Evolutionary conservation across 2,888 invertebrate genomes (phyloP).

Genomic region (Lycia hirtaria): DNA sequence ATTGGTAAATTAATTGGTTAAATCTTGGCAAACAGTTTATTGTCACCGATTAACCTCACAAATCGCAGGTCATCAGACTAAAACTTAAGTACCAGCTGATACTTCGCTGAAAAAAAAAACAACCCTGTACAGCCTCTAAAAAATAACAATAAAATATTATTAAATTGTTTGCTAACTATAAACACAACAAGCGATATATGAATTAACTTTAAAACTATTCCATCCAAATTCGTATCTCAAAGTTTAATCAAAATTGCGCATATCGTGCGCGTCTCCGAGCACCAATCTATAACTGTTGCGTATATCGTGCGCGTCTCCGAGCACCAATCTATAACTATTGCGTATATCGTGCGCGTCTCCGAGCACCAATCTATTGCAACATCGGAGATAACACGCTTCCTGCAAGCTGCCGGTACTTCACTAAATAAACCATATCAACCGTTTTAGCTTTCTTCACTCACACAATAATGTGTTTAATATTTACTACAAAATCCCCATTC

Average conservation of each 20-base stretch:
- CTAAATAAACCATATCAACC: slow-evolving; percentile 30
- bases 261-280: slow-evolving; percentile 17
- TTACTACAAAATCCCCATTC: neutral
- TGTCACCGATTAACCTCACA: too few species aligned
- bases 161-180: too few species aligned
- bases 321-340: slow-evolving; percentile 6
- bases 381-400: slow-evolving; percentile 14
- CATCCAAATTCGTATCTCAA: slow-evolving; percentile 11
- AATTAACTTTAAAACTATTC: slow-evolving; percentile 8
- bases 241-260: slow-evolving; percentile 15
- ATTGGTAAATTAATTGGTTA: too few species aligned
- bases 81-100: too few species aligned
- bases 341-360: slow-evolving; percentile 18
- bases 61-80: too few species aligned
- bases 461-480: slow-evolving; percentile 16
- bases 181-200: neutral
- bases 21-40: too few species aligned
- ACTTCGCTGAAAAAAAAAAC: too few species aligned
- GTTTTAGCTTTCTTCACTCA: too few species aligned
- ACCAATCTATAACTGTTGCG: slow-evolving; percentile 3
- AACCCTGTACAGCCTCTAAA: too few species aligned
- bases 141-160: too few species aligned
- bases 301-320: slow-evolving; percentile 17
- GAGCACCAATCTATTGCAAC: slow-evolving; percentile 24
- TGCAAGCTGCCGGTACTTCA: slow-evolving; percentile 16